Conservation (phyloP, 2,888 invertebrate species). For the Himalopsyche japonica region DNA sequence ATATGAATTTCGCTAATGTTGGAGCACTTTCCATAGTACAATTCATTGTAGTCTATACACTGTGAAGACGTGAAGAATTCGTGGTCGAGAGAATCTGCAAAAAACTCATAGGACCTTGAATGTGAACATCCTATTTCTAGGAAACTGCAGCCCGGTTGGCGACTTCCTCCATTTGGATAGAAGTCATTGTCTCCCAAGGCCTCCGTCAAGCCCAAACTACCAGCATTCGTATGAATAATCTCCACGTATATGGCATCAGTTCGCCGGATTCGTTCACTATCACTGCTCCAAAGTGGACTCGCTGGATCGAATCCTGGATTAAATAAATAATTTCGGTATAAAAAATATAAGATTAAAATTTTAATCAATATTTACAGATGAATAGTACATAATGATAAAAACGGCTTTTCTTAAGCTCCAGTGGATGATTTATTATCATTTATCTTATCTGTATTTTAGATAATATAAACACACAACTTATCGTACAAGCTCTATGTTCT, state of each 20-base stretch:
- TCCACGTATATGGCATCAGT: conserved; percentile 30
- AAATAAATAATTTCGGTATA: neutral
- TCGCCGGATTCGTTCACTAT: conserved; percentile 18
- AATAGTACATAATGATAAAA: no score
- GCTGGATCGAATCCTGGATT: conserved; percentile 28
- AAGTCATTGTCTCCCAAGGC: conserved; percentile 22
- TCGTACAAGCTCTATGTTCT: no score
- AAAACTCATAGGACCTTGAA: conserved; percentile 6
- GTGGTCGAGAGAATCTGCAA: conserved; percentile 15
- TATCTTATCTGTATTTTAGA: no score
- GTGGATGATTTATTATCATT: no score
- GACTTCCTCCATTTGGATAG: conserved; percentile 21
- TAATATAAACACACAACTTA: no score
- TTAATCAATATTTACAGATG: no score
- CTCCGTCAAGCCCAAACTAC: neutral
- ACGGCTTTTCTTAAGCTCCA: no score
- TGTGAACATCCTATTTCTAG: conserved; percentile 24
- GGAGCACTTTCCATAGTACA: conserved; percentile 9
- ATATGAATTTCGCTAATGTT: conserved; percentile 23
- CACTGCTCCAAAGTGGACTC: conserved; percentile 24
- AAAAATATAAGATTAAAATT: no score
- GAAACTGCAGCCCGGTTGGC: conserved; percentile 19
- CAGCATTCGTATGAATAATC: conserved; percentile 30
- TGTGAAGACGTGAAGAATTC: conserved; percentile 3
- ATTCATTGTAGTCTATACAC: conserved; percentile 18